A percentile compares a stretch with the other conserved stretches of the same genome.
Evolutionary conservation across 1,140 invertebrate species (phyloP).

Genomic region (Zophobas atratus): DNA sequence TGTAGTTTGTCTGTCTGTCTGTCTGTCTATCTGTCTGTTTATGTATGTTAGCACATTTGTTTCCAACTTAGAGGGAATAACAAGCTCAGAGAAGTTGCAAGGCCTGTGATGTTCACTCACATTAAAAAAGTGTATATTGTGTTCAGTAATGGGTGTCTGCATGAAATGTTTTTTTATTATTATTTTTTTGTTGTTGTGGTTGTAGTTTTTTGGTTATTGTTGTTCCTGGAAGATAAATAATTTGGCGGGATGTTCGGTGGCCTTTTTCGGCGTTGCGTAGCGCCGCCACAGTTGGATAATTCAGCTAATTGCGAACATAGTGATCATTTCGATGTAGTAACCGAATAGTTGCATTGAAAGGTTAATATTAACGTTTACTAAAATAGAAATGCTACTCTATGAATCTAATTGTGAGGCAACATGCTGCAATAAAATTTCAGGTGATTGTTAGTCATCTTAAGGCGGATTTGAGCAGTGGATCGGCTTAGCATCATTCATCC

Average conservation of each 20-base stretch:
- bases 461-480: slow-evolving; percentile 22
- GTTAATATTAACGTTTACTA: slow-evolving; percentile 41
- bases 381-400: slow-evolving; percentile 43
- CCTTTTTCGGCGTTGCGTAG: not conserved
- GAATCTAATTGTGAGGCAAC: slow-evolving; percentile 37
- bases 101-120: no score
- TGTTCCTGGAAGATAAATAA: no score
- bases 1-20: no score
- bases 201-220: no score
- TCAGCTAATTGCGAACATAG: slow-evolving; percentile 20
- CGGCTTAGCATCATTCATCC: slow-evolving; percentile 8
- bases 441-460: slow-evolving; percentile 42
- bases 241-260: not conserved
- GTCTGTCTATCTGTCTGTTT: no score
- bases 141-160: no score
- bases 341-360: slow-evolving; percentile 33
- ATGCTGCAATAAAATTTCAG: slow-evolving; percentile 39
- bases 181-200: no score
- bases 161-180: no score
- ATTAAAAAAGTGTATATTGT: no score
- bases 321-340: slow-evolving; percentile 21
- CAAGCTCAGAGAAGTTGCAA: no score
- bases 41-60: no score
- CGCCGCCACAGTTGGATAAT: slow-evolving; percentile 25
- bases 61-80: no score